Evolutionary conservation across 2,797 vertebrate genomes (phyloP).

Genomic region (Micromesistius poutassou): DNA sequence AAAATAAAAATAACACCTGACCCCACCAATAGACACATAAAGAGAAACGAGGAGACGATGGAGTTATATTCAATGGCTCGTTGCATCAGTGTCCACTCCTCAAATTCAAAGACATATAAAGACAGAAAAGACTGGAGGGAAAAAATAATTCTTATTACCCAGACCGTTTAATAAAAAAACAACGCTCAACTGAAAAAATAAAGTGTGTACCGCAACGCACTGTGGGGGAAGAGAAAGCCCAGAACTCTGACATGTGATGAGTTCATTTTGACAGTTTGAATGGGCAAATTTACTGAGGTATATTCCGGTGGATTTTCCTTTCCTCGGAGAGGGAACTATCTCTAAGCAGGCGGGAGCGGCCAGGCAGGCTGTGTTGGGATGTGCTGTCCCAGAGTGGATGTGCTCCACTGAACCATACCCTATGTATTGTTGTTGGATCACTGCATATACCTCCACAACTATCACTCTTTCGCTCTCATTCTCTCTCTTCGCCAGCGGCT

Average conservation of each 20-base stretch:
- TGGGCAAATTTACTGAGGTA: conserved; percentile 28
- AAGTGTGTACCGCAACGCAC: background rate
- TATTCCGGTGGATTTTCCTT: conserved; percentile 38
- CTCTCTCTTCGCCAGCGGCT: conserved; percentile 35
- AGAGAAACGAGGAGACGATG: background rate
- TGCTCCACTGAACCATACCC: conserved; percentile 72
- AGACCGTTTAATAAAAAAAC: background rate
- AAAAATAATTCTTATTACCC: background rate
- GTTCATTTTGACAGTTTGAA: conserved; percentile 30
- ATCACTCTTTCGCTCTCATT: conserved; percentile 41
- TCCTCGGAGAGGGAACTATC: conserved; percentile 25
- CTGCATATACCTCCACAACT: conserved; percentile 40
- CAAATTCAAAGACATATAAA: background rate
- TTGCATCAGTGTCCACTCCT: too few relatives aligned
- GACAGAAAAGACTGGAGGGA: background rate
- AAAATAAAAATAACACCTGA: background rate
- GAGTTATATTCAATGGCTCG: too few relatives aligned
- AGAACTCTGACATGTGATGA: conserved; percentile 33
- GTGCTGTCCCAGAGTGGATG: conserved; percentile 62
- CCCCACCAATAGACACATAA: background rate
- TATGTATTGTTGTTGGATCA: conserved; percentile 65
- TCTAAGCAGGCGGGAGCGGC: conserved; percentile 46
- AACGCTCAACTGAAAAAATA: background rate
- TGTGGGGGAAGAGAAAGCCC: background rate
- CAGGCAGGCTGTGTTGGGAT: conserved; percentile 50